Evolutionary conservation across 1,140 invertebrate species (phyloP).

Genomic region (Scaptodrosophila lebanonensis): DNA sequence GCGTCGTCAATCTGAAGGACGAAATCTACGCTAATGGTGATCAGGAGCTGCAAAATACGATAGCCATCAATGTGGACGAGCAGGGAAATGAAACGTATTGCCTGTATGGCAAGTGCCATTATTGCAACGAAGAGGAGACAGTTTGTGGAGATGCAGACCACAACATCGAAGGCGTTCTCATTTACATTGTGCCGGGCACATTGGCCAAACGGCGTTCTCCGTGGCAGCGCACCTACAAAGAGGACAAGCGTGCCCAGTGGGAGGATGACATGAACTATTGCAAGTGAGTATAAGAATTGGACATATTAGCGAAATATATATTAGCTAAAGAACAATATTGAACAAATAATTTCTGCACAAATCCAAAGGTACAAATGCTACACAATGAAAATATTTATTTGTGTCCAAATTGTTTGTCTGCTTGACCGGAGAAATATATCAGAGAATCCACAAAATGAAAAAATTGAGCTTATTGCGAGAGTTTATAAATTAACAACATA

Average conservation of each 20-base stretch:
- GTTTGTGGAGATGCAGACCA: constrained; percentile 86
- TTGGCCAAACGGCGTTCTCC: constrained; percentile 87
- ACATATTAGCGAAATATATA: constrained; percentile 7
- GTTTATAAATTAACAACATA: too few relatives aligned
- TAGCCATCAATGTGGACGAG: constrained; percentile 68
- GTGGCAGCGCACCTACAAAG: constrained; percentile 92
- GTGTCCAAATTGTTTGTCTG: too few relatives aligned
- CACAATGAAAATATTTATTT: too few relatives aligned
- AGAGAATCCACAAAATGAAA: too few relatives aligned
- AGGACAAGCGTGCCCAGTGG: constrained; percentile 87
- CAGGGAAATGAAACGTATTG: constrained; percentile 81
- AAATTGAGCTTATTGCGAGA: too few relatives aligned
- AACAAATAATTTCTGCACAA: not conserved
- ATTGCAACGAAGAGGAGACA: constrained; percentile 88
- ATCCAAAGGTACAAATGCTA: too few relatives aligned
- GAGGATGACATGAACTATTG: constrained; percentile 88
- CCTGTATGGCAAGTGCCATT: constrained; percentile 93
- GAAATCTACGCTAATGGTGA: constrained; percentile 87
- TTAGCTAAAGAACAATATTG: not conserved
- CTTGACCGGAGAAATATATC: too few relatives aligned
- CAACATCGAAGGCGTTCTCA: constrained; percentile 88
- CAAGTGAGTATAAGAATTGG: constrained; percentile 78
- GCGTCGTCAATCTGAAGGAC: constrained; percentile 84
- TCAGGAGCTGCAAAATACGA: constrained; percentile 79
- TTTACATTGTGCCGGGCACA: constrained; percentile 87